phyloP scores from a whole-genome alignment of 1,140 invertebrate species.

The Diachasma alloeum region DNA sequence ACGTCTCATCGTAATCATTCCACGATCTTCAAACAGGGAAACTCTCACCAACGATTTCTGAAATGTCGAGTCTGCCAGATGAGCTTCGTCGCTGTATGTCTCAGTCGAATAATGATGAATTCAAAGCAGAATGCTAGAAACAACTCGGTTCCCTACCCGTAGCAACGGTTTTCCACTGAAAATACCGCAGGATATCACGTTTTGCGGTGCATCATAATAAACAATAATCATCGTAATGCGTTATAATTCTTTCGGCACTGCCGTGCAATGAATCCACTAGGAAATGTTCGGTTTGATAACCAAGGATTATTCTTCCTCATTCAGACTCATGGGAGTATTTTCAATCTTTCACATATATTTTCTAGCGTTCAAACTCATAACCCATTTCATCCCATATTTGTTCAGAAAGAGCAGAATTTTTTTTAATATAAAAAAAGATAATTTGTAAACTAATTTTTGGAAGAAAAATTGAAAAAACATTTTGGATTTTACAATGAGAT shows the following conservation, averaged over 20 bases:
- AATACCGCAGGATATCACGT: conserved; percentile 7
- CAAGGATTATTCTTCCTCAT: neutral
- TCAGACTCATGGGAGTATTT: too few species aligned
- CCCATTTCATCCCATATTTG: too few species aligned
- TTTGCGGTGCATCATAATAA: conserved; percentile 1
- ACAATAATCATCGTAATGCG: conserved; percentile 11
- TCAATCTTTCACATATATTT: too few species aligned
- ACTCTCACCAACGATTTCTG: neutral
- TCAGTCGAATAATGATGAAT: neutral
- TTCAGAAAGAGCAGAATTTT: too few species aligned
- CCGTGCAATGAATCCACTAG: neutral
- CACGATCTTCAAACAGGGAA: neutral
- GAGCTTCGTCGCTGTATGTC: too few species aligned
- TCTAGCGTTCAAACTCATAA: too few species aligned
- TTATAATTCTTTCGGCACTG: neutral
- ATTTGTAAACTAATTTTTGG: too few species aligned
- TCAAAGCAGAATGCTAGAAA: neutral
- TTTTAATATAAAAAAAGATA: too few species aligned
- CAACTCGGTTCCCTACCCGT: neutral
- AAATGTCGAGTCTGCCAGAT: too few species aligned
- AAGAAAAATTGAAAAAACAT: too few species aligned
- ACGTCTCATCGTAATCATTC: neutral
- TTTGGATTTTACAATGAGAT: too few species aligned
- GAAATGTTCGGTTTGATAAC: conserved; percentile 10
- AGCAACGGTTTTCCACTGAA: neutral